Evolutionary conservation across 1,140 invertebrate genomes (phyloP).

Genomic region (Brevipalpus yothersi): DNA sequence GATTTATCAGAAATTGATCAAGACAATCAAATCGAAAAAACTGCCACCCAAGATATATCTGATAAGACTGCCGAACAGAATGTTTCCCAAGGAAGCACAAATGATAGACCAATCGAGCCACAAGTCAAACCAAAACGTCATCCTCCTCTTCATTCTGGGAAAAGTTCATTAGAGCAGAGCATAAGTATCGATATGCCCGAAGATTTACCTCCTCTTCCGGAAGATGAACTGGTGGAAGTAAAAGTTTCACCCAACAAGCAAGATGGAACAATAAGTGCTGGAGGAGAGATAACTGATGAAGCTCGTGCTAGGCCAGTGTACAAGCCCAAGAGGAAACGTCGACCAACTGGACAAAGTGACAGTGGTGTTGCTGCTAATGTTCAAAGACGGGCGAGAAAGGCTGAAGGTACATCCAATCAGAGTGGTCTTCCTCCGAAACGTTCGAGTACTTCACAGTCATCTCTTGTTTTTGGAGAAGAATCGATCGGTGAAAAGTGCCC

Average conservation of each 20-base stretch:
- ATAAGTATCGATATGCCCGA: background rate
- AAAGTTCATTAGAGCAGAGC: background rate
- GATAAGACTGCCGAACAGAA: background rate
- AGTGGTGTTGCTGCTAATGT: background rate
- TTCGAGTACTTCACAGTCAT: background rate
- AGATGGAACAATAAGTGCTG: background rate
- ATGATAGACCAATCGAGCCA: background rate
- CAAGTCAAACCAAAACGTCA: background rate
- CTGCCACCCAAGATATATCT: background rate
- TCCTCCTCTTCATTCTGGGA: background rate
- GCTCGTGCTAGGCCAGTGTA: background rate
- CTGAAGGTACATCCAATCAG: background rate
- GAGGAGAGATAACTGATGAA: background rate
- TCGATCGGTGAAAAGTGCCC: constrained; percentile 18
- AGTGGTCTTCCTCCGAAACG: background rate
- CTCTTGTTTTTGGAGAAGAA: background rate
- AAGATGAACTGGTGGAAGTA: background rate
- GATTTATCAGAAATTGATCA: no score
- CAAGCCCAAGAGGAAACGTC: background rate
- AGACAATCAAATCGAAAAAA: background rate
- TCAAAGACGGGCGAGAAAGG: background rate
- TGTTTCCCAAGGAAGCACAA: background rate
- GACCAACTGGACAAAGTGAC: background rate
- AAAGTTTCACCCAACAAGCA: background rate
- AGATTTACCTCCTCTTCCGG: background rate